Evolutionary conservation across 2,797 vertebrate genomes (phyloP).

Genomic region (Alcedo quadribrachys): DNA sequence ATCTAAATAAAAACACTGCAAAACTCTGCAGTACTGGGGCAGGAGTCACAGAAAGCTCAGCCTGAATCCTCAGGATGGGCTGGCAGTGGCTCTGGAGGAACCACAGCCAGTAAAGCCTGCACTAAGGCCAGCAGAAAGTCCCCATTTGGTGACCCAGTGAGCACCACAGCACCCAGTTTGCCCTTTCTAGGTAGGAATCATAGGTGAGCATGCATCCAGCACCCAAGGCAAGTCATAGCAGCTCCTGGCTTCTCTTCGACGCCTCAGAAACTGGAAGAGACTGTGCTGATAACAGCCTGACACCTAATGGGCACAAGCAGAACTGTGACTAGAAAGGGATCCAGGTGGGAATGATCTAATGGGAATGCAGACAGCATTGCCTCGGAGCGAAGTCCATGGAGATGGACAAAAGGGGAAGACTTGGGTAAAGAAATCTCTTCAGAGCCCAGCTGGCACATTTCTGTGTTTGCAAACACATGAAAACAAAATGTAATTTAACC

Average conservation of each 20-base stretch:
- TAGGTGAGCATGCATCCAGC: accelerated
- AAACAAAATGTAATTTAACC: neutral
- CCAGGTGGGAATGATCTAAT: neutral
- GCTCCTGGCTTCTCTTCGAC: neutral
- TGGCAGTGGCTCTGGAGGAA: neutral
- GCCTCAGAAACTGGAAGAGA: neutral
- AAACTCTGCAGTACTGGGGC: neutral
- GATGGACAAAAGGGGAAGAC: neutral
- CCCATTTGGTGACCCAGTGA: neutral
- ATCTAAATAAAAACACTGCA: neutral
- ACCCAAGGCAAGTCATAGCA: neutral
- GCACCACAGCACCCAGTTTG: neutral
- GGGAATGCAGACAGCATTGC: neutral
- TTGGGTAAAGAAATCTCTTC: neutral
- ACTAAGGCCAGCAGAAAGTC: neutral
- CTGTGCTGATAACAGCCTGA: slow-evolving; percentile 41
- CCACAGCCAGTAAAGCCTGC: neutral
- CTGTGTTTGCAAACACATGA: neutral
- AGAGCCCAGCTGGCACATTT: neutral
- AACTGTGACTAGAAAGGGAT: slow-evolving; percentile 2
- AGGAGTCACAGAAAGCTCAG: neutral
- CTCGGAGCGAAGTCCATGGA: neutral
- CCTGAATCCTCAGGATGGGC: neutral
- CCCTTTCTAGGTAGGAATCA: neutral
- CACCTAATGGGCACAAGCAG: slow-evolving; percentile 60